These are phyloP conservation scores for Lytechinus variegatus DNA, from an alignment of 35 echinoderm and acorn worm species.

Conservation along the genomic window DNA sequence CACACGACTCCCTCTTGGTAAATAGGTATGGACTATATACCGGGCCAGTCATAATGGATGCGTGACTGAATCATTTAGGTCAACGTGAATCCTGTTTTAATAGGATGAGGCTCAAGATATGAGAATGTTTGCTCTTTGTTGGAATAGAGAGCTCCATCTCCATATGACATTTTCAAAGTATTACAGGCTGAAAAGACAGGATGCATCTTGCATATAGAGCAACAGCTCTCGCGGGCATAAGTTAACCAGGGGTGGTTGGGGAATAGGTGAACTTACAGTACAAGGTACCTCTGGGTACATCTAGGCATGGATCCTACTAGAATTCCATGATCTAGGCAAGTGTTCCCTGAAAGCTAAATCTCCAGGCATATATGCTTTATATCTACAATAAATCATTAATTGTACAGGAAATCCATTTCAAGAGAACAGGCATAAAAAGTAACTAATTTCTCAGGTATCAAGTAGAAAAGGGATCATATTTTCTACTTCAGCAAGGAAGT, in stretches of 20 bases:
- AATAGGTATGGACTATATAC: background rate
- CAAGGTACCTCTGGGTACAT: background rate
- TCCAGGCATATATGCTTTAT: background rate
- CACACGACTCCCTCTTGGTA: background rate
- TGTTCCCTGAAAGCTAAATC: background rate
- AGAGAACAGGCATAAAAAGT: no score
- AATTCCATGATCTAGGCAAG: background rate
- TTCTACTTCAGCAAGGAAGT: no score
- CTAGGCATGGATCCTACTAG: no score
- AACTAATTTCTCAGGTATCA: no score
- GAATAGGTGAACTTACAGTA: background rate
- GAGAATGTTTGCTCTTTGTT: background rate
- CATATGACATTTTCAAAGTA: background rate
- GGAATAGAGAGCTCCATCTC: background rate
- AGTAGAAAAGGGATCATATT: no score
- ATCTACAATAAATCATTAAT: no score
- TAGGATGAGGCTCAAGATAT: background rate
- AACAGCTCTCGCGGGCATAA: background rate
- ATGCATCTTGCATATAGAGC: background rate
- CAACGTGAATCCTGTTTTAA: background rate
- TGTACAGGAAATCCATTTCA: no score
- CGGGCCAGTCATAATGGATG: background rate
- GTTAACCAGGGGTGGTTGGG: background rate
- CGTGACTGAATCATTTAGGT: conserved; percentile 11
- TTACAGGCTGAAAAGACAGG: background rate